These are phyloP conservation scores for Callyntrura sp. DNA, from an alignment of 2,888 invertebrate species.

Conservation along the genomic window DNA sequence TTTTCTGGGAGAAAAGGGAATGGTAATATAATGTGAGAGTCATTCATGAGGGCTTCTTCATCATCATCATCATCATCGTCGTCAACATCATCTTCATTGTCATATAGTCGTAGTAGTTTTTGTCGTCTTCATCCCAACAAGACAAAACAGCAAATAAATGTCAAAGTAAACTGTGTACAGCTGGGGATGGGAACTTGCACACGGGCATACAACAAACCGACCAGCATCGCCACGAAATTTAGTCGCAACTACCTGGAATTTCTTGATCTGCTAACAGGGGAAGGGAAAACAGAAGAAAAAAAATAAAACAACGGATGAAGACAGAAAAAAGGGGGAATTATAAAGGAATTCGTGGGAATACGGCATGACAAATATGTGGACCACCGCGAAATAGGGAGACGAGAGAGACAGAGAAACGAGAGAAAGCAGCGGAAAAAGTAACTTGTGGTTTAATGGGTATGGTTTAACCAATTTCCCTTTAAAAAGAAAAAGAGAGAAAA, in stretches of 20 bases:
- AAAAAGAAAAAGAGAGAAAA: conserved; percentile 3
- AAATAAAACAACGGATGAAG: neutral
- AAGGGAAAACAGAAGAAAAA: conserved; percentile 11
- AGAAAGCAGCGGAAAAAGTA: neutral
- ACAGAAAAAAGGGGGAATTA: neutral
- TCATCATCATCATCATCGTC: conserved; percentile 35
- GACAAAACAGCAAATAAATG: conserved; percentile 36
- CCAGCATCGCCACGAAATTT: neutral
- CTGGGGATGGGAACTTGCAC: neutral
- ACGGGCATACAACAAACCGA: neutral
- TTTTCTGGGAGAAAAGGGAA: neutral
- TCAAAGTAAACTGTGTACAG: neutral
- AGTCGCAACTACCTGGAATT: neutral
- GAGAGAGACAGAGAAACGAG: neutral
- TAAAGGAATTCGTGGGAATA: neutral
- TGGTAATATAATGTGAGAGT: conserved; percentile 5
- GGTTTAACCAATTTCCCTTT: neutral
- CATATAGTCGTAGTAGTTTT: neutral
- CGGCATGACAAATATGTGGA: conserved; percentile 5
- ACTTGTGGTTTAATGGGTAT: neutral
- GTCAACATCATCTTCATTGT: neutral
- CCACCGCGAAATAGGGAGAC: neutral
- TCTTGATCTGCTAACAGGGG: neutral
- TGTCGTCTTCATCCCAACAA: neutral
- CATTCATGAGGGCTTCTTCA: conserved; percentile 44